Evolutionary conservation across 2,113 vertebrate genomes (phyloP), one percentile per base, ranked within the genome.

Genomic region (Motacilla alba): DNA sequence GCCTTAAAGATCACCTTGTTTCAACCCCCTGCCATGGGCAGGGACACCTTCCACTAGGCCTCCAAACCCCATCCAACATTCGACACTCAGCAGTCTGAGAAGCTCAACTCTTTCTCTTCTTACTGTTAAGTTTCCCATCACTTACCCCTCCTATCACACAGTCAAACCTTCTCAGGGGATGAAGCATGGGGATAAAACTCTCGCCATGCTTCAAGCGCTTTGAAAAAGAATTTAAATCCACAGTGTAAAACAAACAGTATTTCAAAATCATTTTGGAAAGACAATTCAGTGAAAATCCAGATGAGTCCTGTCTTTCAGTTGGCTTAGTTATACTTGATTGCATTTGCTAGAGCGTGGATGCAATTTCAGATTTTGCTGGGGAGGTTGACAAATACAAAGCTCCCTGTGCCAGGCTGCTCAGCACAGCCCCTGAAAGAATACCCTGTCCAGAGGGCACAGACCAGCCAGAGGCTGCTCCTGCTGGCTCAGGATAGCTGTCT

Each of bases 401-500:
- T 73, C 35, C 27, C 24, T 0, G 1, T 35, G 44, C 39, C 35
- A 23, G 22, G 20, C 9, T 1, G 1, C 58, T 87, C 63, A 56
- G 39, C 15, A 11, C 47, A 68, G 28, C 26, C 28, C 13, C 9
- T 31, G 2, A 6, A 76, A 52, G 49, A 35, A 47, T 8, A 64
- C 3, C 44, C 19, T 39, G 35, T 33, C 52, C 41, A 74, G 37
- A 52, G 39, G 74, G 53, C 21, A 74, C 21, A 75, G 24, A 31
- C 35, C n/a, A 63, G 39, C 11, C 46, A 39, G 15, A 19, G 39
- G 4, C 15, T 27, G 12, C 30, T 80, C 44, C 47, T 63, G 31
- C 15, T 1, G 0, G 10, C 46, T 56, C 0, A 0, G 43, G 50
- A 74, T n/a, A 80, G 31, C 46, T 52, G 26, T 31, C 17, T 18